A percentile compares a stretch with the other conserved stretches of the same genome.
These are phyloP conservation scores for Eledona agricola DNA, from an alignment of 2,888 invertebrate species.

Conservation along the genomic window DNA sequence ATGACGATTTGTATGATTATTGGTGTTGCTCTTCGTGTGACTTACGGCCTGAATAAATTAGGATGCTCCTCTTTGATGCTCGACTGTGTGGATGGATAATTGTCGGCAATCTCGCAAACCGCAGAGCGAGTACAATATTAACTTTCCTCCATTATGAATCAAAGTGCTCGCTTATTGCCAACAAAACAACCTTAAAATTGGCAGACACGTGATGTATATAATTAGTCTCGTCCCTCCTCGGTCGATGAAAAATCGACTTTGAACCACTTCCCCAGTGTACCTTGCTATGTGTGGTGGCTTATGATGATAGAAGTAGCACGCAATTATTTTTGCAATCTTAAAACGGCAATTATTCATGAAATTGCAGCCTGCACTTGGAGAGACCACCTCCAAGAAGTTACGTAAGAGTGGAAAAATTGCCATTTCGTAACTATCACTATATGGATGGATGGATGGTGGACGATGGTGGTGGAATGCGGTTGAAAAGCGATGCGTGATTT, in stretches of 20 bases:
- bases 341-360: constrained; percentile 21
- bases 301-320: constrained; percentile 26
- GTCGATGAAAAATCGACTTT: constrained; percentile 9
- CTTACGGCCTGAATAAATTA: constrained; percentile 3
- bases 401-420: constrained; percentile 1
- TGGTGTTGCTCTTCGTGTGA: too few species aligned
- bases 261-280: constrained; percentile 20
- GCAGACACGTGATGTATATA: constrained; percentile 20
- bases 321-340: constrained; percentile 24
- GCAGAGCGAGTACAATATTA: constrained; percentile 6
- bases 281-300: constrained; percentile 27
- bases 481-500: constrained; percentile 17
- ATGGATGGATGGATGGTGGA: too few species aligned
- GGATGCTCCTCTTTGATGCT: neutral
- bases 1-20: too few species aligned
- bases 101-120: constrained; percentile 17
- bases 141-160: constrained; percentile 27
- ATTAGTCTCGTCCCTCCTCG: constrained; percentile 15
- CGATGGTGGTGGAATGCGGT: constrained; percentile 25
- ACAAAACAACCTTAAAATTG: constrained; percentile 18
- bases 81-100: constrained; percentile 9
- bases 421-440: constrained; percentile 11
- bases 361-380: too few species aligned
- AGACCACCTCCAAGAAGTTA: constrained; percentile 22
- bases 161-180: constrained; percentile 19